Conservation (phyloP, 53 echinoderm and acorn worm species). For the Stichopus horrens region DNA sequence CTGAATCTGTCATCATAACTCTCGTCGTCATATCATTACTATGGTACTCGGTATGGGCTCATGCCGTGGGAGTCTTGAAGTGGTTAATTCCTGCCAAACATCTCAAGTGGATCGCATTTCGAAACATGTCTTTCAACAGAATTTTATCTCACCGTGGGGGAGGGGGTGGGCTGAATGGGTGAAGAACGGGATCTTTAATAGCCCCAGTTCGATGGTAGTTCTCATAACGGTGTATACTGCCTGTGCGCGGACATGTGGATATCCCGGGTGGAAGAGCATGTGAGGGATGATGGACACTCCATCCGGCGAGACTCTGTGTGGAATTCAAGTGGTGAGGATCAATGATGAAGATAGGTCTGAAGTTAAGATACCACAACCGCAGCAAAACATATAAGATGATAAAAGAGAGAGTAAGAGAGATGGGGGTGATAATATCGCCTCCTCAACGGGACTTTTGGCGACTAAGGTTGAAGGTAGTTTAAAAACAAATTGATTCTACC, state of each 20-base stretch:
- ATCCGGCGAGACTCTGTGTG: neutral
- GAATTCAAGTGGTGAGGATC: slow-evolving; percentile 11
- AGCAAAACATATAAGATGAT: neutral
- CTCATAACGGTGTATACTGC: slow-evolving; percentile 8
- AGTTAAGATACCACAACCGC: neutral
- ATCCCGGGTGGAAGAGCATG: neutral
- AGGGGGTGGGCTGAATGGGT: slow-evolving; percentile 4
- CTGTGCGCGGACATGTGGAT: neutral
- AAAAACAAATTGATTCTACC: neutral
- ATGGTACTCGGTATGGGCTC: neutral
- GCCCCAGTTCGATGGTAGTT: neutral
- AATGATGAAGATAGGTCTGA: neutral
- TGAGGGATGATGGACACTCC: neutral
- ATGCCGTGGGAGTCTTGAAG: slow-evolving; percentile 28
- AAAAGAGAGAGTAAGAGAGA: neutral
- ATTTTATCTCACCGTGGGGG: neutral
- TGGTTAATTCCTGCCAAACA: slow-evolving; percentile 40
- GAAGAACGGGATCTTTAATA: slow-evolving; percentile 19
- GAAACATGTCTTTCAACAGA: slow-evolving; percentile 34
- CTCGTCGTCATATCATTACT: neutral
- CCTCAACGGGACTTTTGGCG: neutral
- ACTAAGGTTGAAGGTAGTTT: neutral
- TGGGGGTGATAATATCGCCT: neutral
- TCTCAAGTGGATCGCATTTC: slow-evolving; percentile 20
- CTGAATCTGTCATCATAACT: neutral